phyloP scores from a whole-genome alignment of 1,140 invertebrate genomes.

The Aphelinus atriplicis region DNA sequence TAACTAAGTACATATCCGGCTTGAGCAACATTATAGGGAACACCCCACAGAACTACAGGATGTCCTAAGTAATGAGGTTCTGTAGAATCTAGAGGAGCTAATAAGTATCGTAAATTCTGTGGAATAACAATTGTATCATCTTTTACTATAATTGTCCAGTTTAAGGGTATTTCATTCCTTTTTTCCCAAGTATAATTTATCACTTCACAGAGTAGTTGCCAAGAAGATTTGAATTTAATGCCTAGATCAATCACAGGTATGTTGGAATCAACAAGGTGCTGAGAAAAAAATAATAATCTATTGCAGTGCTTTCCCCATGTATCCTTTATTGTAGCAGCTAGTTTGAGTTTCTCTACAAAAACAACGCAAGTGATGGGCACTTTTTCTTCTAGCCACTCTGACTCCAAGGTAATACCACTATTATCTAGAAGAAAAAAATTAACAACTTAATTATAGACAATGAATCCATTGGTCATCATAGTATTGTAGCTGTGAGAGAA shows the following conservation, averaged over 20 bases:
- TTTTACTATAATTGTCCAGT: conserved; percentile 66
- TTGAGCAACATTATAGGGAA: conserved; percentile 65
- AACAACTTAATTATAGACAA: not conserved
- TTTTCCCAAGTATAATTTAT: conserved; percentile 57
- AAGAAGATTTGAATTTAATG: conserved; percentile 60
- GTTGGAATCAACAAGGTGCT: conserved; percentile 37
- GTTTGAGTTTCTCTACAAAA: conserved; percentile 56
- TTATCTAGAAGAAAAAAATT: conserved; percentile 18
- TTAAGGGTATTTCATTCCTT: conserved; percentile 33
- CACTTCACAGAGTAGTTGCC: conserved; percentile 62
- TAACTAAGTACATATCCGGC: conserved; percentile 67
- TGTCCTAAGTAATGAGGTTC: conserved; percentile 67
- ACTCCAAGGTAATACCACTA: conserved; percentile 46
- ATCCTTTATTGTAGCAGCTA: conserved; percentile 51
- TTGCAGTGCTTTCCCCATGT: conserved; percentile 62
- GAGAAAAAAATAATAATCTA: conserved; percentile 58
- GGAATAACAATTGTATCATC: conserved; percentile 66
- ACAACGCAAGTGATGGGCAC: conserved; percentile 59
- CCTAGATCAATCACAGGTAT: conserved; percentile 53
- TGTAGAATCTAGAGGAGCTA: conserved; percentile 58
- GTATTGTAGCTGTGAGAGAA: not conserved
- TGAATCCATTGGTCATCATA: not conserved
- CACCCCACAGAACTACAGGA: conserved; percentile 63
- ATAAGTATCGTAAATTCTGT: conserved; percentile 64
- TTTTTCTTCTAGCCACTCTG: conserved; percentile 55